A percentile compares a stretch with the other conserved stretches of the same genome.
phyloP scores from a whole-genome alignment of 2,888 invertebrate species.

The Alentia gelatinosa region DNA sequence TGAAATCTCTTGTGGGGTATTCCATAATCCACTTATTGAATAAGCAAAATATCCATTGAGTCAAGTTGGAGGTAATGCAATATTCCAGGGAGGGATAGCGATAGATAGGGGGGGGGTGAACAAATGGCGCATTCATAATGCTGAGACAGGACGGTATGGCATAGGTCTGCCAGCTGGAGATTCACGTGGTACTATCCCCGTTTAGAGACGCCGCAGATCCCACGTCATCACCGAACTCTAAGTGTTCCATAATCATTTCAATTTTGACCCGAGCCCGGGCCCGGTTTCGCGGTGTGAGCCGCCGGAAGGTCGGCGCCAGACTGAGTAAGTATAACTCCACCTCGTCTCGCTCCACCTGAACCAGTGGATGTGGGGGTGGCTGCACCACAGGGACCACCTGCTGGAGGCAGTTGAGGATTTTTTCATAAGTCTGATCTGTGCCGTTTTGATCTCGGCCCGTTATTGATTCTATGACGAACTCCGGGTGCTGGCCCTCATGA shows the following conservation, averaged over 20 bases:
- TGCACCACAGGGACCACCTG: neutral
- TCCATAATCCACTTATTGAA: too few relatives aligned
- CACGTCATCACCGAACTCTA: slow-evolving; percentile 16
- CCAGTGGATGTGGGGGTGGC: neutral
- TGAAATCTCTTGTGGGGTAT: too few relatives aligned
- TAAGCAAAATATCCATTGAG: too few relatives aligned
- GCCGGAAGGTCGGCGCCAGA: neutral
- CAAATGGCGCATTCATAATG: too few relatives aligned
- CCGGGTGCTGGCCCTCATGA: neutral
- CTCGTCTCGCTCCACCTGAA: neutral
- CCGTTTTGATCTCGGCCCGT: neutral
- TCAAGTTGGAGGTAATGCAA: too few relatives aligned
- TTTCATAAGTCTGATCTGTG: neutral
- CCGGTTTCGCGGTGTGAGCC: neutral
- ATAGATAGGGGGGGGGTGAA: too few relatives aligned
- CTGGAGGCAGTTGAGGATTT: neutral
- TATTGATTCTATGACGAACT: neutral
- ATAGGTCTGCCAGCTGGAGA: too few relatives aligned
- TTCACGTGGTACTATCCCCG: too few relatives aligned
- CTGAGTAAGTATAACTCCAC: neutral
- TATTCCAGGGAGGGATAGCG: too few relatives aligned
- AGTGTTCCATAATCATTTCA: neutral
- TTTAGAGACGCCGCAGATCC: too few relatives aligned
- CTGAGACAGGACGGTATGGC: too few relatives aligned
- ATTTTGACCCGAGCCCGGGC: neutral